phyloP scores from a whole-genome alignment of 92 coral and sea anemone species.

The Plumapathes pennacea region DNA sequence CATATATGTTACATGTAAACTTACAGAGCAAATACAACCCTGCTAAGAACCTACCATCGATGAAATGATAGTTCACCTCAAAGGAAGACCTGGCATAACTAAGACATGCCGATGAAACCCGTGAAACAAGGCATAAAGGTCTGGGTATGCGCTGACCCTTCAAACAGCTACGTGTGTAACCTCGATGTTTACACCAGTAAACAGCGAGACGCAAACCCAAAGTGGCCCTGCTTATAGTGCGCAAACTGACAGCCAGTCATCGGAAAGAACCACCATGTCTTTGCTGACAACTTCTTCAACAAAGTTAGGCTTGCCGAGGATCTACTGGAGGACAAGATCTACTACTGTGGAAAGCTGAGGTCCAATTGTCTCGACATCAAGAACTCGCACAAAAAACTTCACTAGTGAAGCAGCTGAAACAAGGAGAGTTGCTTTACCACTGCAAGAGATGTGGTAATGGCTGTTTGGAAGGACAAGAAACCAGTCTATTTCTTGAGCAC shows the following conservation, averaged over 20 bases:
- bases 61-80: constrained; percentile 11
- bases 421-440: constrained; percentile 25
- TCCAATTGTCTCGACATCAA: constrained; percentile 21
- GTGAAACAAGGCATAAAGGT: constrained; percentile 17
- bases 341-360: not conserved
- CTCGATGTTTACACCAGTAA: constrained; percentile 23
- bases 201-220: constrained; percentile 4
- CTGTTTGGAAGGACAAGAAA: constrained; percentile 34
- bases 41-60: constrained; percentile 3
- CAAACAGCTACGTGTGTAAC: constrained; percentile 17
- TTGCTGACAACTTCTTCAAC: constrained; percentile 15
- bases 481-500: constrained; percentile 23
- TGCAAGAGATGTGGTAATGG: constrained; percentile 10
- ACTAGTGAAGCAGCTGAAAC: constrained; percentile 20
- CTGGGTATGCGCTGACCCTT: constrained; percentile 18
- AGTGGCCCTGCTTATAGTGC: constrained; percentile 6
- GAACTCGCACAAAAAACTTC: not conserved
- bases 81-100: constrained; percentile 14
- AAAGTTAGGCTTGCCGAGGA: constrained; percentile 4
- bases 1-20: not conserved
- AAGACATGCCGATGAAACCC: constrained; percentile 16
- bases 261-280: constrained; percentile 12
- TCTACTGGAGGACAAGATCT: not conserved
- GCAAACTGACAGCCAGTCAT: constrained; percentile 1
- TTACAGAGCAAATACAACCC: constrained; percentile 8